Conservation (phyloP, 2,113 vertebrate species). For the Corvus cornix region DNA sequence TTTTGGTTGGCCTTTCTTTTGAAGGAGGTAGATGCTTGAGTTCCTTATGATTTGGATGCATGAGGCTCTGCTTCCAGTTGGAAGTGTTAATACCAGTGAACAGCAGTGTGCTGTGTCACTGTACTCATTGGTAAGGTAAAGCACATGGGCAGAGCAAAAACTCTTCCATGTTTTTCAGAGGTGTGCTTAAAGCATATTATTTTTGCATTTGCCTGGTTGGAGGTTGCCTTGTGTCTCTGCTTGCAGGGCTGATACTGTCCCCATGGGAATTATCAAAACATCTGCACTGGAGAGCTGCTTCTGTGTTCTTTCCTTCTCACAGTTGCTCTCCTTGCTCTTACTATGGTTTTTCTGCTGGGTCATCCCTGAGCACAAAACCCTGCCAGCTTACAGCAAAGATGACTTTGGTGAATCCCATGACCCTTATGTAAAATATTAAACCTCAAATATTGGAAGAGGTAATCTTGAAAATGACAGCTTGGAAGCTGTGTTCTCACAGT, state of each 20-base stretch:
- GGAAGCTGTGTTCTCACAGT: not conserved
- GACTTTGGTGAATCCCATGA: not conserved
- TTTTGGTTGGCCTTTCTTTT: not conserved
- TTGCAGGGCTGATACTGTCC: not conserved
- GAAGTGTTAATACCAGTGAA: not conserved
- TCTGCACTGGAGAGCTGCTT: not conserved
- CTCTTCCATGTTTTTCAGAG: not conserved
- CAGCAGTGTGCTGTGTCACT: accelerated
- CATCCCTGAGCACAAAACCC: not conserved
- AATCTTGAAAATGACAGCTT: not conserved
- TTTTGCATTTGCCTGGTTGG: not conserved
- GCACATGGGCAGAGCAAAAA: not conserved
- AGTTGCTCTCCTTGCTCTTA: not conserved
- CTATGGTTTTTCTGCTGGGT: not conserved
- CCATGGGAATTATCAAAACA: not conserved
- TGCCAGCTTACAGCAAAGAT: not conserved
- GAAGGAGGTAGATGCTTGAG: not conserved
- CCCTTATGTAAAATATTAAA: not conserved
- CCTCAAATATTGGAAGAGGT: not conserved
- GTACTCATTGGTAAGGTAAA: not conserved
- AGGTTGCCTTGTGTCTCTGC: not conserved
- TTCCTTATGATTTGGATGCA: not conserved
- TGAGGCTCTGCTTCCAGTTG: not conserved
- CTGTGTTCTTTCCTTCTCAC: not conserved
- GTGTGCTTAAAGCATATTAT: not conserved